Evolutionary conservation across 2,113 vertebrate genomes (phyloP).

Genomic region (Epinephelus cyanopodus): DNA sequence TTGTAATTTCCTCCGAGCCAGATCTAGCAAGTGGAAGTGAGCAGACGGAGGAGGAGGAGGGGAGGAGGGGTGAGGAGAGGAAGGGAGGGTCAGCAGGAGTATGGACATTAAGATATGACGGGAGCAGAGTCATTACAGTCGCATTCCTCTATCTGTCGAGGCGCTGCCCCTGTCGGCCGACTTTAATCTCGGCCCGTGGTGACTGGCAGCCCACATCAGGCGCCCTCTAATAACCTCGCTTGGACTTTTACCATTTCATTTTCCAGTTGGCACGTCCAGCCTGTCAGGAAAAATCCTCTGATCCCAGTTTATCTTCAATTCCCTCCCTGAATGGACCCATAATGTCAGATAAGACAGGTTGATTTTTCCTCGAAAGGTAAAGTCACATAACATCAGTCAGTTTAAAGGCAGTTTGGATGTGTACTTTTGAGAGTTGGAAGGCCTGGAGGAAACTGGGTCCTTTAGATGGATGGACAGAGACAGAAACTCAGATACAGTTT

Average conservation of each 20-base stretch:
- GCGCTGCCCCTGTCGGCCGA: constrained; percentile 53
- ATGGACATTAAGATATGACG: constrained; percentile 73
- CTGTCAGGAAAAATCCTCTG: constrained; percentile 63
- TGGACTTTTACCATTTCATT: constrained; percentile 71
- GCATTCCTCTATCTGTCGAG: constrained; percentile 71
- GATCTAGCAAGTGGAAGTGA: constrained; percentile 52
- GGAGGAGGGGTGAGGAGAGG: neutral
- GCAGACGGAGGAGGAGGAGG: constrained; percentile 15
- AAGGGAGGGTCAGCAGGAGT: constrained; percentile 54
- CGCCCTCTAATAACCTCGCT: constrained; percentile 66
- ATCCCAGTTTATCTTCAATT: constrained; percentile 63
- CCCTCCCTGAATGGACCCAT: constrained; percentile 50
- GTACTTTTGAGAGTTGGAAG: constrained; percentile 29
- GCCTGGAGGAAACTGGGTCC: constrained; percentile 40
- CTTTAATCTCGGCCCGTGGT: constrained; percentile 70
- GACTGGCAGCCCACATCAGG: constrained; percentile 69
- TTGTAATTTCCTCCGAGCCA: constrained; percentile 74
- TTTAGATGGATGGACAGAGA: constrained; percentile 38
- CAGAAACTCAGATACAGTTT: constrained; percentile 32
- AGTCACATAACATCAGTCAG: constrained; percentile 45
- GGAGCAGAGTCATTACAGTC: constrained; percentile 69
- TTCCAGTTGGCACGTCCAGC: constrained; percentile 49
- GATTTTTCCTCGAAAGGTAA: constrained; percentile 35
- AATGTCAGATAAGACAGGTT: constrained; percentile 62
- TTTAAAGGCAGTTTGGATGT: constrained; percentile 29